Evolutionary conservation across 2,113 vertebrate species (phyloP).

Genomic region (Gavia stellata): DNA sequence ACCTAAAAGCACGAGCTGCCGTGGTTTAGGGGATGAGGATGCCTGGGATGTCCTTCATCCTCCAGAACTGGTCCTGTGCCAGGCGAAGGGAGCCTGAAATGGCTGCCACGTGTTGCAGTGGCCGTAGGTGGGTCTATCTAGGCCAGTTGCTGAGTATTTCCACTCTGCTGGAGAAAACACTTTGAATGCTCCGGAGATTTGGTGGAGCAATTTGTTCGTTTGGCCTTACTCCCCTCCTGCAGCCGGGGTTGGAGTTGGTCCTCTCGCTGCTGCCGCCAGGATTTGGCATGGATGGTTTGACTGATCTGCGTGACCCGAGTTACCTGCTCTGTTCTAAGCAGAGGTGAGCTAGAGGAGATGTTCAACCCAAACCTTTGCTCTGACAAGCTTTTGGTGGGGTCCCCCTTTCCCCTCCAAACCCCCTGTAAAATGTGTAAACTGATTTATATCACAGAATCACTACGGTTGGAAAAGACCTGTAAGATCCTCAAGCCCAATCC

Average conservation of each 20-base stretch:
- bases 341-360: background rate
- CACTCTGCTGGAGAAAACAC: background rate
- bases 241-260: background rate
- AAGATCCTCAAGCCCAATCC: too few species aligned
- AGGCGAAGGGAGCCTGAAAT: background rate
- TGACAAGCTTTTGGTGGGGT: background rate
- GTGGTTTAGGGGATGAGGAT: background rate
- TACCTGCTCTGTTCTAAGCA: background rate
- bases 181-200: background rate
- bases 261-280: background rate
- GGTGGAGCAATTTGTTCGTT: background rate
- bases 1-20: background rate
- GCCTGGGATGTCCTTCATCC: background rate
- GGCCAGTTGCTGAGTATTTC: background rate
- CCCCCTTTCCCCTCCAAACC: background rate
- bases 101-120: background rate
- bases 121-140: background rate
- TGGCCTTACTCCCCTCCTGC: background rate
- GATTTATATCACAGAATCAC: too few species aligned
- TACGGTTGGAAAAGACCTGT: too few species aligned
- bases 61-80: background rate
- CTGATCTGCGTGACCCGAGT: too few species aligned
- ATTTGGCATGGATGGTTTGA: background rate
- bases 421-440: background rate
- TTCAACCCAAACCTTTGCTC: background rate